Evolutionary conservation across 2,888 invertebrate genomes (phyloP).

Genomic region (Trichogramma dendrolimi): DNA sequence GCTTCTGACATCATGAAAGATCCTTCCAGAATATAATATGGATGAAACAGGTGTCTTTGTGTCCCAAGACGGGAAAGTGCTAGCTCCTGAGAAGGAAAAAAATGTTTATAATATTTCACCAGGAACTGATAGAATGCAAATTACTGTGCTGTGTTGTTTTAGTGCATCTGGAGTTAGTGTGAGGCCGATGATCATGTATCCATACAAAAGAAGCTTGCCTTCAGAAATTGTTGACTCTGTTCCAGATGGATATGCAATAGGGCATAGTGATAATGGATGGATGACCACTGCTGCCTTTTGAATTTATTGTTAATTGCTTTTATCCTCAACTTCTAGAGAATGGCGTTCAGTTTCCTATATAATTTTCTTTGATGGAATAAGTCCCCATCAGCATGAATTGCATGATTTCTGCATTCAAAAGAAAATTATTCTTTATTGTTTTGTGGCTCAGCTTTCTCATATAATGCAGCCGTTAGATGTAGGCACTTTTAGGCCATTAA

Average conservation of each 20-base stretch:
- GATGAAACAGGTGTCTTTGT: neutral
- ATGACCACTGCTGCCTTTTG: neutral
- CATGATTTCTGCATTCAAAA: neutral
- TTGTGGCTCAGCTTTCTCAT: neutral
- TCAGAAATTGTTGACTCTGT: neutral
- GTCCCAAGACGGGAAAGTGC: neutral
- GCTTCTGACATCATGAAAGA: too few relatives aligned
- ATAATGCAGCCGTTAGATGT: neutral
- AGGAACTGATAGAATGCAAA: slow-evolving; percentile 8
- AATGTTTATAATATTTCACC: neutral
- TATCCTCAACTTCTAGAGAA: neutral
- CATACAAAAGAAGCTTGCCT: neutral
- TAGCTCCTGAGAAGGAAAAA: neutral
- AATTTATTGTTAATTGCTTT: neutral
- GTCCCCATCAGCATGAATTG: too few relatives aligned
- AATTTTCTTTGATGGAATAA: slow-evolving; percentile 12
- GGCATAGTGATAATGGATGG: neutral
- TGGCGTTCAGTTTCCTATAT: neutral
- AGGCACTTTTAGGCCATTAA: neutral
- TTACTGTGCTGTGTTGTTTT: neutral
- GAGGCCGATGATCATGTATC: neutral
- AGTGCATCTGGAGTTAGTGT: neutral
- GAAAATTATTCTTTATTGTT: neutral
- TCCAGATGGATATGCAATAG: neutral
- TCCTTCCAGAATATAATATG: slow-evolving; percentile 10